Base-by-base conservation (phyloP, 2,888 invertebrate species). In the Heliconius cydno region DNA sequence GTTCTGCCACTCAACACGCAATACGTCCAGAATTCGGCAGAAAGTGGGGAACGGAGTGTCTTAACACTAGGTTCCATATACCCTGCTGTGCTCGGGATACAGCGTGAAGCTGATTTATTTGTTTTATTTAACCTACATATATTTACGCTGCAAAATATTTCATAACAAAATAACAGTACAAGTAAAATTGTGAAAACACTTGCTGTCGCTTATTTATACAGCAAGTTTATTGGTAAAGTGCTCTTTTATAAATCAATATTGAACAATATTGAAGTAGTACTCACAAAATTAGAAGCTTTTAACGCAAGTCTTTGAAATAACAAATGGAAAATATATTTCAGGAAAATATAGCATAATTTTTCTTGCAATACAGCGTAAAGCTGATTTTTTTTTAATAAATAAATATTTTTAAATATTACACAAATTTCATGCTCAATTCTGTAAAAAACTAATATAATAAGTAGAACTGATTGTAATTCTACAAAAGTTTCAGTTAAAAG, bases 171-270 rank as follows among this genome's bases (percentile, higher is more conserved):
- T 66, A 66, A 30, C 3, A 34, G 22, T 66, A 9, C 19, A 66
- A 66, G 66, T 10, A 3, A 66, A 66, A 28, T 46, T 71, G 15
- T 7, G 71, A 71, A 46, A 71, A 28, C 46, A 46, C 19, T 71
- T 71, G 15, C 19, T 22, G 28, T 71, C 25, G 15, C 9, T 9
- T 28, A 71, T 71, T 71, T 46, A 28, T 46, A 25, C 28, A 25
- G 41, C 15, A 46, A 71, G 25, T 46, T 46, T 28, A 46, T 71
- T 46, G 34, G 71, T 71, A 15, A 46, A 71, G 71, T 71, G 71
- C 46, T 71, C 41, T 71, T 12, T 46, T 71, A 28, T 46, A 71
- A 28, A 71, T 46, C 41, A 71, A 71, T 41, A 46, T 46, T 71
- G 46, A 46, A 46, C 19, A 46, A 46, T 46, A 46, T 71, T 71